Base-by-base conservation (phyloP, 1,140 invertebrate genomes). In the Pseudachorutes palmiensis region DNA sequence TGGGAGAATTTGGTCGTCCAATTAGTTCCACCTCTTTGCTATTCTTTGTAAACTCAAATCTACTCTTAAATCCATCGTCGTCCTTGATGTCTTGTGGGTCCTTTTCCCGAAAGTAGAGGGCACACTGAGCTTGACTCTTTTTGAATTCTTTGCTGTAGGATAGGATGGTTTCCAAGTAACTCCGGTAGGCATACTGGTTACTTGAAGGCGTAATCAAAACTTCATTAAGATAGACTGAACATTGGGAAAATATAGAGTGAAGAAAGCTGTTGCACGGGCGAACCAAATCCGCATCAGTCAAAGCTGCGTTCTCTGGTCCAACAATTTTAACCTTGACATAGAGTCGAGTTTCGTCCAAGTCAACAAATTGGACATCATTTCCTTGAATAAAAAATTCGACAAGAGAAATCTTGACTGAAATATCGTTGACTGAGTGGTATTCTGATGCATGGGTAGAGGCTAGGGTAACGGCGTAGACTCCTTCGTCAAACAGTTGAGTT, bases 141-240 rank as follows among this genome's bases (percentile, higher is more conserved):
- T 79, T 79, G 12, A 77, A 78, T 41, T 67, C 72, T 24, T 67
- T 58, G 2, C 71, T 74, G 74, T 79, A 80, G 69, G 75, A 75
- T 1, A 77, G 66, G 1, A 78, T 60, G 1, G 75, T 79, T 76
- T 82, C 78, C 12, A 81, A 75, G 63, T 81, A 81, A 2, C 76
- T 75, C 63, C 77, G 67, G 69, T 80, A 81, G 24, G 75, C 74
- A 73, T 81, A 80, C 16, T 76, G 77, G 67, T 78, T 77, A 55
- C 76, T 76, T 26, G 77, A 71, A 0, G 77, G 74, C n/a, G 77
- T 80, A 5, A 81, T 71, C n/a, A 78, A 69, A 72, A 78, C 79
- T 72, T 80, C 77, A 75, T 80, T 80, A 12, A 81, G 72, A 72
- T 76, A 77, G 28, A 81, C 70, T 69, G 79, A 76, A 2, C 79